Base-by-base conservation (phyloP, 2,888 invertebrate species). In the Tanytarsus gracilentus region DNA sequence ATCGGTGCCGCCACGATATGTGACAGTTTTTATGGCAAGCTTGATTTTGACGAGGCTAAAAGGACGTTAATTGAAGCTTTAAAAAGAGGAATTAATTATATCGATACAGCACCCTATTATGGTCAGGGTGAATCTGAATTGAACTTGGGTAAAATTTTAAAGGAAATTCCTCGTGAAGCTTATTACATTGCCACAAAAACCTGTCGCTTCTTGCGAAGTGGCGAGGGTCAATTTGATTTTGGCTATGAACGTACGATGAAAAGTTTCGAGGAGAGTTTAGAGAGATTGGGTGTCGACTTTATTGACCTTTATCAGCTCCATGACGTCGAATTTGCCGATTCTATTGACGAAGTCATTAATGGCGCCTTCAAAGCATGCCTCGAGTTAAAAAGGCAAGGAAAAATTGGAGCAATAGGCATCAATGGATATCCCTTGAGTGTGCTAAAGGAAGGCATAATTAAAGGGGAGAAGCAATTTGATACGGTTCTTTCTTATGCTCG, bases 161-260 rank as follows among this genome's bases (percentile, higher is more conserved):
- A 80, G 67, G 81, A 77, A 55, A 77, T 96, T 60, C 95, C 95
- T 0, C 77, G 97, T 33, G 70, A 85, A 62, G 79, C 89, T 0
- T 97, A 86, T 72, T 93, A 88, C 69, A 79, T 97, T 51, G 91
- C 85, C n/a, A 94, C 94, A 26, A 97, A 97, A 79, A 86, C 90
- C 4, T 91, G 91, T 4, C 81, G 95, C 25, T 96, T 95, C 69
- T 85, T 85, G 62, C 73, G 76, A 56, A 78, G 83, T 61, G 78
- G 78, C 2, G 77, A 79, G 25, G 76, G 79, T 52, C 89, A 90
- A 86, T 95, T 96, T 70, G 89, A 97, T 71, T 96, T 93, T 72
- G 82, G 88, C 0, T 75, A 79, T 0, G 82, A 86, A 66, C 86
- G 84, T 71, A 87, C 89, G 0, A 76, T 81, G 4, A 76, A 80